Evolutionary conservation across 2,113 vertebrate genomes (phyloP), one percentile per base, ranked within the genome.

Genomic region (Urocolius indicus): DNA sequence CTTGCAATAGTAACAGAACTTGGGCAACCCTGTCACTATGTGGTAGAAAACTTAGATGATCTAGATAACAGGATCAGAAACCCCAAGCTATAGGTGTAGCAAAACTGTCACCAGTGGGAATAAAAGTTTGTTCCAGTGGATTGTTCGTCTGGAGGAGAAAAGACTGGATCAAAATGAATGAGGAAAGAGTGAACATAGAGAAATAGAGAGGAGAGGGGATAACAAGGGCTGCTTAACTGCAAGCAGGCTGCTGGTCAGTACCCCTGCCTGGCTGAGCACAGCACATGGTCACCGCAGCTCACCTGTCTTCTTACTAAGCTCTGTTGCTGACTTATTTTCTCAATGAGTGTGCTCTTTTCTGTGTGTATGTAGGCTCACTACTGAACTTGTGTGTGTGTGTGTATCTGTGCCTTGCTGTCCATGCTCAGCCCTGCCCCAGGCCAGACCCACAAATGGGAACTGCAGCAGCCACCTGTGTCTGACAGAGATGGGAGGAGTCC

Each of bases 141-240:
- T 20, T 57, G 32, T 58, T 54, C 9, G 11, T 52, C 21, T 4
- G 0, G 16, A 6, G 6, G 27, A 63, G 30, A 58, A 32, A 46
- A 57, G n/a, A 11, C 26, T 21, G 69, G 46, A 59, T 62, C 16
- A 38, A 43, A 63, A 57, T 19, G 11, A 76, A 36, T 36, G 49
- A 19, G 26, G n/a, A 45, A 67, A 78, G 57, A 88, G 79, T 6
- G 3, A 83, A 27, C 4, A 13, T 15, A 27, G 24, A 38, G 46
- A 27, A 34, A 7, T 8, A 13, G 32, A 15, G 27, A 13, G 8
- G 16, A 16, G 8, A 5, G 5, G 10, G 5, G 21, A n/a, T 41
- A 7, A 78, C 72, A 83, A n/a, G 11, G 29, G 19, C 21, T 0
- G 0, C 24, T 48, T 15, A 48, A 46, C 19, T 5, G 4, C 1